A percentile compares a stretch with the other conserved stretches of the same genome.
Conservation (phyloP, 2,888 invertebrate species). For the Pterobdella sp. region DNA sequence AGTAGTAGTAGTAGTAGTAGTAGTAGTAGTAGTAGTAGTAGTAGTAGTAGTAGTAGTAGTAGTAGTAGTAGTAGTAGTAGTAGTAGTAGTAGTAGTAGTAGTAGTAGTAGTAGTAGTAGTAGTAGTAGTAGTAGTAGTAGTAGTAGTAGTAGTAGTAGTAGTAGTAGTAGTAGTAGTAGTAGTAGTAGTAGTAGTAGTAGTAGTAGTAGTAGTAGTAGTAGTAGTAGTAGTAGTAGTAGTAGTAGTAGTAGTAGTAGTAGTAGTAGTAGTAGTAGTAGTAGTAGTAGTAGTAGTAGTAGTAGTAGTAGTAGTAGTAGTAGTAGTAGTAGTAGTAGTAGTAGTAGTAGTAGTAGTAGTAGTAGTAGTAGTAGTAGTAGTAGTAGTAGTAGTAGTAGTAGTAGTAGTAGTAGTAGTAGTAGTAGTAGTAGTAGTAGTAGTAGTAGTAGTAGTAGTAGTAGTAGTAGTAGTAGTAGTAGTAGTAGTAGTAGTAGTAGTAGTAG, state of each 20-base stretch:
- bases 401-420: constrained; percentile 25
- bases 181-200: constrained; percentile 35
- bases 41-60: constrained; percentile 34
- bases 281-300: constrained; percentile 34
- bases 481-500: constrained; percentile 30
- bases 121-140: constrained; percentile 35
- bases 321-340: constrained; percentile 31
- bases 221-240: constrained; percentile 34
- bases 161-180: constrained; percentile 34
- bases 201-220: constrained; percentile 34
- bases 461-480: constrained; percentile 28
- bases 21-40: constrained; percentile 34
- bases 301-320: constrained; percentile 35
- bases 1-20: constrained; percentile 35
- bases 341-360: constrained; percentile 19
- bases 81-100: constrained; percentile 34
- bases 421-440: constrained; percentile 30
- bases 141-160: constrained; percentile 34
- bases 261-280: constrained; percentile 34
- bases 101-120: constrained; percentile 34
- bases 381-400: constrained; percentile 20
- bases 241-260: constrained; percentile 34
- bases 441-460: constrained; percentile 26
- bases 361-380: constrained; percentile 16
- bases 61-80: constrained; percentile 35